These are phyloP conservation scores for Anisognathus igniventris DNA, from an alignment of 2,797 vertebrate species.

Conservation along the genomic window DNA sequence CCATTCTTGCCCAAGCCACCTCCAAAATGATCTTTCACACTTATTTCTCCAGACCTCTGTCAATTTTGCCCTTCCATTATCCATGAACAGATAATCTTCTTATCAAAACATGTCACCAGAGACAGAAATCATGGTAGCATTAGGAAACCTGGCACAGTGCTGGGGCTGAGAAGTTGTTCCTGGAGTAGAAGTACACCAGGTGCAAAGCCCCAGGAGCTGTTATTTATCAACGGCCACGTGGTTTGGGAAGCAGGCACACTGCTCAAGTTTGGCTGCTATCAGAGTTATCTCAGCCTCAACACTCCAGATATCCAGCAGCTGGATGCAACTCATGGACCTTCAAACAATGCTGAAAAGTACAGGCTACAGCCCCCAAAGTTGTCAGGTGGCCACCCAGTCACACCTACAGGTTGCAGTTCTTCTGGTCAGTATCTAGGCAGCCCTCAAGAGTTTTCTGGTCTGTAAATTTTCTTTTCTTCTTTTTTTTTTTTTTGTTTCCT, in stretches of 20 bases:
- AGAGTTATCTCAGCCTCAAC: not conserved
- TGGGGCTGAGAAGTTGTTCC: not conserved
- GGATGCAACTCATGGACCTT: not conserved
- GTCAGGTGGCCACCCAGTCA: not conserved
- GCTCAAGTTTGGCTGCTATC: not conserved
- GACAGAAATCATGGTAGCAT: not conserved
- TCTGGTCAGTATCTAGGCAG: not conserved
- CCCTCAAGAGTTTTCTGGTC: not conserved
- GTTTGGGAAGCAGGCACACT: not conserved
- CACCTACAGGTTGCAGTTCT: accelerated
- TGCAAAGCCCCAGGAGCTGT: not conserved
- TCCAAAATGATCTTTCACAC: not conserved
- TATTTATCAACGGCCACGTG: accelerated
- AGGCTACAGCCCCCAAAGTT: not conserved
- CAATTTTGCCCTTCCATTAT: not conserved
- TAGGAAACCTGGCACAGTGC: accelerated
- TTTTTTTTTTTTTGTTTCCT: accelerated
- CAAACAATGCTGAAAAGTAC: not conserved
- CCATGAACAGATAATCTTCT: not conserved
- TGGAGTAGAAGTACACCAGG: not conserved
- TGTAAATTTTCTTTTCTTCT: not conserved
- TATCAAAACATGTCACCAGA: not conserved
- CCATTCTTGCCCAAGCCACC: not conserved
- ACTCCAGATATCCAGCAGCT: not conserved
- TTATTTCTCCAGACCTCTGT: not conserved